Conservation (phyloP, 1,140 invertebrate species). For the Diachasma alloeum region DNA sequence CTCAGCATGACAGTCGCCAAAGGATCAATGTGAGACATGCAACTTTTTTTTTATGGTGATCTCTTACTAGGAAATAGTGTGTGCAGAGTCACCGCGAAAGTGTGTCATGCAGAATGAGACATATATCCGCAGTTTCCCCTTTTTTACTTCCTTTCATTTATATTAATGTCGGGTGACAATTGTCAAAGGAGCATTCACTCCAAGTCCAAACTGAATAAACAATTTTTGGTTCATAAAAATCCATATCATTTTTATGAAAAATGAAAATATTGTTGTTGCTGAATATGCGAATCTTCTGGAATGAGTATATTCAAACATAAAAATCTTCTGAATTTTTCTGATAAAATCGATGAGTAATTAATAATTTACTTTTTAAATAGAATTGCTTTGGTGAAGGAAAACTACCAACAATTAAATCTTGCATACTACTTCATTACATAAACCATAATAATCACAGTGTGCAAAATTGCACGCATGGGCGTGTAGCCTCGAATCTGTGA, state of each 20-base stretch:
- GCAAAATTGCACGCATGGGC: not conserved
- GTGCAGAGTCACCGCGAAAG: not conserved
- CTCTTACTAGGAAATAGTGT: not conserved
- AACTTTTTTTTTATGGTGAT: not conserved
- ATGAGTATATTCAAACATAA: too few relatives aligned
- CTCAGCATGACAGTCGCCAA: conserved; percentile 91
- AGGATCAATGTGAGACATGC: conserved; percentile 82
- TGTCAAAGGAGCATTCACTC: not conserved
- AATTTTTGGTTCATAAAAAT: too few relatives aligned
- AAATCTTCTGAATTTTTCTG: too few relatives aligned
- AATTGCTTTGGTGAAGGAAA: not conserved
- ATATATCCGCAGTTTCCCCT: not conserved
- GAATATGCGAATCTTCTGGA: too few relatives aligned
- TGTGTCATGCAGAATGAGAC: not conserved
- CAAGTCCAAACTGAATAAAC: not conserved
- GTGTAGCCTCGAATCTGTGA: not conserved
- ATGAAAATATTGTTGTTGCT: too few relatives aligned
- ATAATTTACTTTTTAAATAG: too few relatives aligned
- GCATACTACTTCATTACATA: not conserved
- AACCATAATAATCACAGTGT: not conserved
- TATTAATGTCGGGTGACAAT: not conserved
- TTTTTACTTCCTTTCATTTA: not conserved
- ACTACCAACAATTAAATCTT: not conserved
- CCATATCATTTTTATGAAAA: too few relatives aligned
- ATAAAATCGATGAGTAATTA: too few relatives aligned